A percentile compares a stretch with the other conserved stretches of the same genome.
Conservation (phyloP, 2,113 vertebrate species). For the Electrona antarctica region DNA sequence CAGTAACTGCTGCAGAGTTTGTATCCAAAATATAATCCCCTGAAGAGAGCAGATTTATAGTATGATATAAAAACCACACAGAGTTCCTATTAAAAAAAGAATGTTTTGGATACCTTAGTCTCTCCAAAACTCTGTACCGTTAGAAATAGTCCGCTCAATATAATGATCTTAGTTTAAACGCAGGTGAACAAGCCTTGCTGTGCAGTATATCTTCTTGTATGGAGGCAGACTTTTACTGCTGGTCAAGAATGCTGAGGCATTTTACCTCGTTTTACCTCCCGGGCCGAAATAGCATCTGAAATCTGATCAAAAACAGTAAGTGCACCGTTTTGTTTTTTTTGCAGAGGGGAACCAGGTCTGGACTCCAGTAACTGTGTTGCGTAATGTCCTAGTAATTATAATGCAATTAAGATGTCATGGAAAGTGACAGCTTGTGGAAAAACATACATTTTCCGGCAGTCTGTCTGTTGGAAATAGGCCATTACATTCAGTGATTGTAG, state of each 20-base stretch:
- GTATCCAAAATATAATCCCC: constrained; percentile 14
- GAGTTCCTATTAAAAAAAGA: constrained; percentile 22
- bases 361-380: background rate
- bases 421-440: constrained; percentile 23
- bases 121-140: background rate
- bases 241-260: too few relatives aligned
- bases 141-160: too few relatives aligned
- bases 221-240: too few relatives aligned
- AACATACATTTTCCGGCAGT: constrained; percentile 31
- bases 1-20: constrained; percentile 9
- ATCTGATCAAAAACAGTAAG: too few relatives aligned
- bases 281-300: too few relatives aligned
- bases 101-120: constrained; percentile 35
- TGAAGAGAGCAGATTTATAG: constrained; percentile 10
- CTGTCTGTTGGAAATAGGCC: constrained; percentile 20
- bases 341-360: background rate
- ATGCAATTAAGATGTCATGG: constrained; percentile 38
- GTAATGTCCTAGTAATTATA: constrained; percentile 13
- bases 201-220: too few relatives aligned
- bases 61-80: constrained; percentile 30
- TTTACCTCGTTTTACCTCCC: too few relatives aligned
- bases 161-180: too few relatives aligned
- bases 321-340: too few relatives aligned
- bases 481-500: constrained; percentile 36
- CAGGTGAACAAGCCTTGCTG: too few relatives aligned